phyloP scores from a whole-genome alignment of 35 echinoderm and acorn worm species.

The Ophiothrix spiculata region DNA sequence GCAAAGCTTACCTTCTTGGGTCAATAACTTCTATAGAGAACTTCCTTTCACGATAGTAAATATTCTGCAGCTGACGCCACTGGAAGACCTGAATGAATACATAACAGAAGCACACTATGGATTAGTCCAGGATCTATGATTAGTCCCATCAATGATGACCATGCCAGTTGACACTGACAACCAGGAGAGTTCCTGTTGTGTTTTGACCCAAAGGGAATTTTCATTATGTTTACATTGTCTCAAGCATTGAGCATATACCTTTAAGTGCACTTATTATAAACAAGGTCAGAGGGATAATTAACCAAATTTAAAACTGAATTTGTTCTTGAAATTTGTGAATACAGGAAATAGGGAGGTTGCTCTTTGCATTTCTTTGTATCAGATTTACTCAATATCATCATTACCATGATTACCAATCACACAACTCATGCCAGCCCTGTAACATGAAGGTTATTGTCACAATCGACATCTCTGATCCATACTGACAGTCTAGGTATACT shows the following conservation, averaged over 20 bases:
- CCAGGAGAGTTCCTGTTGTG: neutral
- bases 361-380: too few species aligned
- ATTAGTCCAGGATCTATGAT: neutral
- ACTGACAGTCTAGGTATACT: neutral
- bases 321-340: too few species aligned
- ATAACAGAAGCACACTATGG: conserved; percentile 2
- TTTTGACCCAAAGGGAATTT: neutral
- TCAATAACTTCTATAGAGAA: conserved; percentile 98
- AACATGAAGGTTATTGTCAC: neutral
- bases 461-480: neutral
- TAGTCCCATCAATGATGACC: neutral
- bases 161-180: too few species aligned
- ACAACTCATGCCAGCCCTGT: too few species aligned
- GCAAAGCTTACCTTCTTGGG: conserved; percentile 80
- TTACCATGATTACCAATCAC: too few species aligned
- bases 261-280: neutral
- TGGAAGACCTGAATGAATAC: conserved; percentile 70
- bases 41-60: conserved; percentile 91
- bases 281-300: neutral
- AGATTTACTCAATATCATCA: too few species aligned
- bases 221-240: neutral
- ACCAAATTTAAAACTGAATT: too few species aligned
- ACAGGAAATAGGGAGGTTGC: too few species aligned
- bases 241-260: neutral
- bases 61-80: conserved; percentile 96